These are phyloP conservation scores for Theristicus caerulescens DNA, from an alignment of 2,113 vertebrate species.

Conservation along the genomic window DNA sequence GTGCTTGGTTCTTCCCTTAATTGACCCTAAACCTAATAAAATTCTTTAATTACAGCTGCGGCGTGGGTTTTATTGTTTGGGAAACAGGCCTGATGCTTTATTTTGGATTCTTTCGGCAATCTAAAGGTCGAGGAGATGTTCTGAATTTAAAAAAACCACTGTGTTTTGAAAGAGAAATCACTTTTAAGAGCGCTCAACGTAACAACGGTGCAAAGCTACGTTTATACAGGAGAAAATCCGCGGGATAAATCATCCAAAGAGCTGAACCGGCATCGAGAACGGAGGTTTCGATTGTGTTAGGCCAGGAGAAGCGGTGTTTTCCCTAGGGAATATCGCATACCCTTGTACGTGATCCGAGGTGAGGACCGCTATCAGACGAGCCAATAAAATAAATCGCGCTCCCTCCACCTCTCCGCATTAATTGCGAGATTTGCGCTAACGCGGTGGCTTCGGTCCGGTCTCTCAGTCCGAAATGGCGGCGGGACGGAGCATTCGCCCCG, in stretches of 20 bases:
- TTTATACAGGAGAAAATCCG: not conserved
- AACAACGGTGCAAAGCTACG: accelerated
- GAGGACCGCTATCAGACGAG: accelerated
- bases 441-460: accelerated
- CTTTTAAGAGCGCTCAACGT: not conserved
- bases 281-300: accelerated
- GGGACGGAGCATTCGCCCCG: not conserved
- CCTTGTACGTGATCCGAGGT: accelerated
- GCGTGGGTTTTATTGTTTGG: not conserved
- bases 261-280: accelerated
- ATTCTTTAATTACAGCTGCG: not conserved
- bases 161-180: accelerated
- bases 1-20: not conserved
- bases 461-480: not conserved
- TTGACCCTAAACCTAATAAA: accelerated
- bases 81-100: not conserved
- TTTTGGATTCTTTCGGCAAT: not conserved
- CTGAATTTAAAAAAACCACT: not conserved
- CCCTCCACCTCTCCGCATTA: not conserved
- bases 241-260: accelerated
- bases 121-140: too few relatives aligned
- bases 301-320: not conserved
- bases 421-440: not conserved
- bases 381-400: not conserved
- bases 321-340: not conserved